Evolutionary conservation across 2,797 vertebrate species (phyloP).

Genomic region (Myotis myotis): DNA sequence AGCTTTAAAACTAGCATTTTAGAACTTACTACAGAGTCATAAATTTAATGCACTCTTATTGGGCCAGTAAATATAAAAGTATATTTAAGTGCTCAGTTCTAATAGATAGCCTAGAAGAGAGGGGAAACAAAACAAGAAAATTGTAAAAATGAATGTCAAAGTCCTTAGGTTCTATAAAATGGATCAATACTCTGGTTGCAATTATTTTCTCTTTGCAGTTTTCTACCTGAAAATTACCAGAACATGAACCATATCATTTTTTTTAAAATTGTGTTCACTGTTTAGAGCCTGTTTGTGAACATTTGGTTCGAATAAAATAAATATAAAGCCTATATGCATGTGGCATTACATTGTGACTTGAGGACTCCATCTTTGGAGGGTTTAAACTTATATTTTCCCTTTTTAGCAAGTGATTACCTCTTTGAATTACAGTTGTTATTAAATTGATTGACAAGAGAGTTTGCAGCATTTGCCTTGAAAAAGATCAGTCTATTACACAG

Average conservation of each 20-base stretch:
- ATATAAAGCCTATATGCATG: conserved; percentile 34
- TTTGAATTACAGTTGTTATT: conserved; percentile 78
- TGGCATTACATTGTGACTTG: conserved; percentile 41
- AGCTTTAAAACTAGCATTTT: not conserved
- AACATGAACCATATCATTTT: not conserved
- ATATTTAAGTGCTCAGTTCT: not conserved
- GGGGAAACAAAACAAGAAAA: not conserved
- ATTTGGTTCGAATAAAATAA: not conserved
- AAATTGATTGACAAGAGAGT: conserved; percentile 75
- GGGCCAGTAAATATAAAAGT: not conserved
- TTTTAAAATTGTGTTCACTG: not conserved
- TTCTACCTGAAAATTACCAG: not conserved
- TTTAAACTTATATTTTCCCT: not conserved
- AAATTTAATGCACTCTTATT: not conserved
- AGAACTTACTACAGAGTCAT: not conserved
- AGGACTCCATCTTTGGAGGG: conserved; percentile 42
- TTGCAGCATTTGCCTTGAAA: conserved; percentile 77
- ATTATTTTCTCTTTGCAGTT: conserved; percentile 3
- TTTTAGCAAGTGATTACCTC: conserved; percentile 41
- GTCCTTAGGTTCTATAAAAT: not conserved
- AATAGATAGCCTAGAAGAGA: not conserved
- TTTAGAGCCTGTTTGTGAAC: not conserved
- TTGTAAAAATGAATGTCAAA: not conserved
- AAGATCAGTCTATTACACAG: conserved; percentile 77
- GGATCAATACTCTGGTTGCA: not conserved